A percentile compares a stretch with the other conserved stretches of the same genome.
Conservation (phyloP, 2,797 vertebrate genomes). For the Sylvilagus floridanus region DNA sequence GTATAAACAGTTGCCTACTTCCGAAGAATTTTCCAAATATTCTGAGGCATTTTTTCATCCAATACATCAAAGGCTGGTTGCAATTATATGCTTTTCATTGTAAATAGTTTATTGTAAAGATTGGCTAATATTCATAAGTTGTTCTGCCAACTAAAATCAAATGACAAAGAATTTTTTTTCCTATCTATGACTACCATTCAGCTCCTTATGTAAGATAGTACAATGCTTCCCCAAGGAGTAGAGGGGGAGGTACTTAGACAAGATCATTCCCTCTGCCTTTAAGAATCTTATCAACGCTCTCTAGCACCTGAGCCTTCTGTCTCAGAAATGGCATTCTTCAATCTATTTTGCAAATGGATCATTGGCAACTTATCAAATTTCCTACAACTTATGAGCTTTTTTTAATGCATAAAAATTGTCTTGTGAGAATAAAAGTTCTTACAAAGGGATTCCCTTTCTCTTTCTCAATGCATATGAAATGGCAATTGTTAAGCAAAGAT, state of each 20-base stretch:
- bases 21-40: not conserved
- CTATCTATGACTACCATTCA: not conserved
- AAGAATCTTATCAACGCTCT: not conserved
- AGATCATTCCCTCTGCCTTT: not conserved
- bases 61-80: not conserved
- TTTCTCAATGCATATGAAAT: not conserved
- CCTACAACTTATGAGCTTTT: not conserved
- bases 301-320: not conserved
- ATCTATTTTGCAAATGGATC: not conserved
- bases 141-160: not conserved
- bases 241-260: not conserved
- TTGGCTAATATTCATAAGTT: not conserved
- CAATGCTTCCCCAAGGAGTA: not conserved
- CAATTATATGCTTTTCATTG: not conserved
- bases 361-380: not conserved
- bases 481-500: not conserved
- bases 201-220: not conserved
- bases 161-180: not conserved
- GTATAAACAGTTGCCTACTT: not conserved
- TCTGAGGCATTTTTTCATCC: not conserved
- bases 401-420: not conserved
- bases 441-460: not conserved
- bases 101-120: not conserved
- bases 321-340: constrained; percentile 28
- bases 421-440: not conserved